Percentiles rank a stretch among this genome's conserved stretches.
phyloP scores from a whole-genome alignment of 2,888 invertebrate species.

The Andrena hattorfiana region DNA sequence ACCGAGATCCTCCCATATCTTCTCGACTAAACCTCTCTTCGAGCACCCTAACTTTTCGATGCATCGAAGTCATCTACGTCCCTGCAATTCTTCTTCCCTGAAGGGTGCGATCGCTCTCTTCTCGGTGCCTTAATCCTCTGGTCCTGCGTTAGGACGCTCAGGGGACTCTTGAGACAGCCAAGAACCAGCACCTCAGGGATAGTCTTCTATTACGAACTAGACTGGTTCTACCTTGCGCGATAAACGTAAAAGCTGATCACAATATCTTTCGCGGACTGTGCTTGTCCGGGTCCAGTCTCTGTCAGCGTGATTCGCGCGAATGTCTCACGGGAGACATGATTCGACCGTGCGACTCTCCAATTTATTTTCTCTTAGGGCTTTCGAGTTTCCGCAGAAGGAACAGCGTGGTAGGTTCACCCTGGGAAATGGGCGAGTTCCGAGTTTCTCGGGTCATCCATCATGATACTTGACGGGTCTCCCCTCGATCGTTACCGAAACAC shows the following conservation, averaged over 20 bases:
- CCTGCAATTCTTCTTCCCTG: neutral
- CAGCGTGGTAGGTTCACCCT: conserved; percentile 17
- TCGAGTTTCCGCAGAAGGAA: neutral
- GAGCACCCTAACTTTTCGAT: neutral
- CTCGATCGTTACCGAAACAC: conserved; percentile 36
- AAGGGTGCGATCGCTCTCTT: neutral
- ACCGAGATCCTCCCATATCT: neutral
- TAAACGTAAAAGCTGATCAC: conserved; percentile 9
- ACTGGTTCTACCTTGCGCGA: conserved; percentile 12
- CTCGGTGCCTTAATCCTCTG: neutral
- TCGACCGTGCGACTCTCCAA: neutral
- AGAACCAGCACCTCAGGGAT: neutral
- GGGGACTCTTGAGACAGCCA: no score
- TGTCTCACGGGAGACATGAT: no score
- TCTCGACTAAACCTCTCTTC: neutral
- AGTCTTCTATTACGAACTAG: conserved; percentile 15
- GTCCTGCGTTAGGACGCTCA: no score
- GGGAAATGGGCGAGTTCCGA: conserved; percentile 31
- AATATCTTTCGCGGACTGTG: neutral
- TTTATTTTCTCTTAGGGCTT: neutral
- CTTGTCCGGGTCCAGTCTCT: neutral
- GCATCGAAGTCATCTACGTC: neutral
- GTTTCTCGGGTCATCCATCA: conserved; percentile 47
- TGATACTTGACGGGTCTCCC: conserved; percentile 35
- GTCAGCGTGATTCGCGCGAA: neutral